phyloP scores from a whole-genome alignment of 1,140 invertebrate genomes.

The Drosophila bocqueti region DNA sequence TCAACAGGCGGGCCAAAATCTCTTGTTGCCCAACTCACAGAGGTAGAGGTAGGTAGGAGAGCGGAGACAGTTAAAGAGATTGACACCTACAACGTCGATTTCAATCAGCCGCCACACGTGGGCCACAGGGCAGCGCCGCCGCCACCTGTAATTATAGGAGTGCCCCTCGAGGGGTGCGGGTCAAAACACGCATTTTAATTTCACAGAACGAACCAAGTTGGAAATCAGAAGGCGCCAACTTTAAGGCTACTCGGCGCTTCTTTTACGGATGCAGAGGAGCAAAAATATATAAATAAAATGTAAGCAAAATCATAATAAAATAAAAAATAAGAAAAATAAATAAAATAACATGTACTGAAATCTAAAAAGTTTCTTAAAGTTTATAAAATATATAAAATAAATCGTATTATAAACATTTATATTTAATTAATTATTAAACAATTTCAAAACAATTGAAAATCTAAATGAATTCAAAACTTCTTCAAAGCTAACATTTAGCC shows the following conservation, averaged over 20 bases:
- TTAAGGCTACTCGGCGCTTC: conserved; percentile 22
- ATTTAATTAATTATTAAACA: too few relatives aligned
- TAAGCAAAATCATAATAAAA: not conserved
- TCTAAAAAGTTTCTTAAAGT: too few relatives aligned
- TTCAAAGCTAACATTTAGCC: not conserved
- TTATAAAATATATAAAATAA: too few relatives aligned
- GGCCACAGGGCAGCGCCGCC: conserved; percentile 21
- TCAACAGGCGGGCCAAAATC: conserved; percentile 45
- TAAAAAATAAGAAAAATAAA: too few relatives aligned
- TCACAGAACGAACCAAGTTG: conserved; percentile 48
- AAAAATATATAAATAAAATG: too few relatives aligned
- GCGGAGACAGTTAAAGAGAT: conserved; percentile 21
- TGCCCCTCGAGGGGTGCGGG: conserved; percentile 31
- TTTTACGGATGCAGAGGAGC: not conserved
- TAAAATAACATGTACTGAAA: too few relatives aligned
- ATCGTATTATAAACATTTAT: too few relatives aligned
- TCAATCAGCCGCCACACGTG: conserved; percentile 51
- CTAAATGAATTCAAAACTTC: not conserved
- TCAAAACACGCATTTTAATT: conserved; percentile 61
- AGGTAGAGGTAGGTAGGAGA: not conserved
- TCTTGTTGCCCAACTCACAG: conserved; percentile 4
- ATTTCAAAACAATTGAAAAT: not conserved
- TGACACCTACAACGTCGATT: conserved; percentile 58
- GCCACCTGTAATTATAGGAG: conserved; percentile 59
- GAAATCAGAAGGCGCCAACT: conserved; percentile 60